phyloP scores from a whole-genome alignment of 1,140 invertebrate species.

The Lucilia sericata region DNA sequence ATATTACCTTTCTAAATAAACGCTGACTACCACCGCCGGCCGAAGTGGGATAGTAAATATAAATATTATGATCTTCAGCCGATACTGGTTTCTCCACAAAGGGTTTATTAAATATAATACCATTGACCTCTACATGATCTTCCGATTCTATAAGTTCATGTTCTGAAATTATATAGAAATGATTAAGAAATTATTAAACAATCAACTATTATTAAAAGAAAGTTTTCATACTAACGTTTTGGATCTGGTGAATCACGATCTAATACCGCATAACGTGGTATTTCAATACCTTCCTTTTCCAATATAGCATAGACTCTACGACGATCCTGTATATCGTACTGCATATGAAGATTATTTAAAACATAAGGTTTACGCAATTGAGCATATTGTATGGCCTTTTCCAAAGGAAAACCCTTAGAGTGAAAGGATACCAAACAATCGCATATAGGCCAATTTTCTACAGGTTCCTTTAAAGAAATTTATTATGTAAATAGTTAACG shows the following conservation, averaged over 20 bases:
- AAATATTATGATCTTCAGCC: conserved; percentile 99
- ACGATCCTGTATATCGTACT: conserved; percentile 96
- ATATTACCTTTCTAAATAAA: conserved; percentile 93
- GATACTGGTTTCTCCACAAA: conserved; percentile 91
- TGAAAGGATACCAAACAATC: conserved; percentile 99
- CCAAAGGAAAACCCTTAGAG: conserved; percentile 97
- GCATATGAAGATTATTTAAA: conserved; percentile 98
- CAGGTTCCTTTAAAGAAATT: conserved; percentile 78
- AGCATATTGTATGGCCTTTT: conserved; percentile 98
- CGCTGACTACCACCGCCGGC: conserved; percentile 98
- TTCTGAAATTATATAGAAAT: conserved; percentile 72
- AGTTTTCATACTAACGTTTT: conserved; percentile 77
- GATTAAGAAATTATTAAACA: conserved; percentile 24
- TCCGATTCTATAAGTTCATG: conserved; percentile 95
- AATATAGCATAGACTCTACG: conserved; percentile 95
- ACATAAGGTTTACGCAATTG: conserved; percentile 95
- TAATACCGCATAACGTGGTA: conserved; percentile 96
- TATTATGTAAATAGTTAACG: conserved; percentile 37
- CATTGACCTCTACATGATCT: conserved; percentile 99
- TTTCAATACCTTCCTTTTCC: conserved; percentile 94
- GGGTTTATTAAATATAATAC: conserved; percentile 97
- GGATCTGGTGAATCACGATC: conserved; percentile 93
- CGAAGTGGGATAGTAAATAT: conserved; percentile 99
- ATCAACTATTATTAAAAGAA: conserved; percentile 12
- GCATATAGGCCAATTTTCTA: conserved; percentile 98